Conservation (phyloP, 2,888 invertebrate genomes). For the Amblyteles armatorius region DNA sequence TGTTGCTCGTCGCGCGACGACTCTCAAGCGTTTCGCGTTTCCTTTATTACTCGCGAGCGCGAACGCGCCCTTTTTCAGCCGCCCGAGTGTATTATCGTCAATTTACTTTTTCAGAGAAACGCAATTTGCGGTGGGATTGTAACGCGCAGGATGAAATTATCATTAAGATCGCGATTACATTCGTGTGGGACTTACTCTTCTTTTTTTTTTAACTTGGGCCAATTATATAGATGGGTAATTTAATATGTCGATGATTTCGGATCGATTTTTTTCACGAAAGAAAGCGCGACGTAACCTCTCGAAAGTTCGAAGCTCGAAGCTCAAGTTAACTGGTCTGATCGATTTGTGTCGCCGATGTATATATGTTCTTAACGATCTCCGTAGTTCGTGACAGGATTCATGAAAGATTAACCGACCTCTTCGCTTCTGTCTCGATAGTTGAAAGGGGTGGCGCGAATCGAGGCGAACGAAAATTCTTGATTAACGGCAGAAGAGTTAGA, state of each 20-base stretch:
- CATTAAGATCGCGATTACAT: not conserved
- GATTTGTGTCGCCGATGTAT: not conserved
- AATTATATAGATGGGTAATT: not conserved
- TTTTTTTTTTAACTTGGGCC: not conserved
- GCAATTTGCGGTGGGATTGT: not conserved
- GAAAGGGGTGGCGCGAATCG: slow-evolving; percentile 50
- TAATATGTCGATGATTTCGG: not conserved
- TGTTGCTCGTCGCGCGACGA: slow-evolving; percentile 15
- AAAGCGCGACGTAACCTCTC: no score
- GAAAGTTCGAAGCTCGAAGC: not conserved
- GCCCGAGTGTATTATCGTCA: not conserved
- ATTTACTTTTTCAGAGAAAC: slow-evolving; percentile 8
- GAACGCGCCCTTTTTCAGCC: not conserved
- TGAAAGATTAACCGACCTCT: slow-evolving; percentile 51
- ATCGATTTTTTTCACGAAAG: no score
- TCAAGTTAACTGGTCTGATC: not conserved
- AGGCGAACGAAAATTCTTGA: slow-evolving; percentile 58
- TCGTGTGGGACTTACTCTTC: not conserved
- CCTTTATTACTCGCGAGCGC: not conserved
- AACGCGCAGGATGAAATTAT: slow-evolving; percentile 1
- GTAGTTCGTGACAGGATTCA: slow-evolving; percentile 17
- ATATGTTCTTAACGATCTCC: slow-evolving; percentile 7
- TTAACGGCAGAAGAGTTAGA: slow-evolving; percentile 47
- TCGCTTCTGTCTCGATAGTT: slow-evolving; percentile 9
- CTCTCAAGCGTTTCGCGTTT: not conserved